Evolutionary conservation across 2,888 invertebrate genomes (phyloP), one percentile per base, ranked within the genome.

Genomic region (Hofmannophila pseudospretella): DNA sequence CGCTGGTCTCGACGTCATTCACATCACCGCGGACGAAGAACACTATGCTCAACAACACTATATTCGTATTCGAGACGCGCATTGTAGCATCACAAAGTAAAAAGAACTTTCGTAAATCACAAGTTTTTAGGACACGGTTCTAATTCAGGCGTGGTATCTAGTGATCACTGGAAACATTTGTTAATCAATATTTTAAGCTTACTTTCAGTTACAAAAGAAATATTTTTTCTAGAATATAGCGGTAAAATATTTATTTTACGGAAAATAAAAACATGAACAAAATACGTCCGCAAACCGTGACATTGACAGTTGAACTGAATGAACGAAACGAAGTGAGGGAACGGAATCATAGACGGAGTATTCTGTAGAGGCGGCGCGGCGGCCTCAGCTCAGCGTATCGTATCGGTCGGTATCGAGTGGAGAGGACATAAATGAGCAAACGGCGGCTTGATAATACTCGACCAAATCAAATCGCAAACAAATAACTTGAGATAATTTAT

Each of bases 81-180:
- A 82, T 82, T 25, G 11, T 33, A 30, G 16, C 14, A 12, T 27
- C 14, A 19, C 27, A 34, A 34, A 8, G 11, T 9, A 19, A 23
- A 16, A 33, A 27, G 27, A 73, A 79, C 78, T 80, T 80, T 71
- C 54, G 58, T 10, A 3, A 64, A 59, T 22, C 45, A 54, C 54
- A 55, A 60, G n/a, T 59, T 54, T 63, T 69, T 80, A 74, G 82
- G 78, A 54, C 84, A 77, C 50, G 39, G n/a, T 37, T 36, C 14
- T 33, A 35, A 23, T 28, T 20, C 7, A 46, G 32, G 41, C 36
- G 49, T 36, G 50, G 49, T 38, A 39, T 36, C 32, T 34, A 8
- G 37, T 41, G 20, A 5, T 32, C 5, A 34, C 35, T 4, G 1
- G 0, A 14, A 4, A 35, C 16, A 42, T 51, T 32, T 29, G 7